phyloP scores from a whole-genome alignment of 92 coral and sea anemone genomes.

The Pocillopora meandrina region DNA sequence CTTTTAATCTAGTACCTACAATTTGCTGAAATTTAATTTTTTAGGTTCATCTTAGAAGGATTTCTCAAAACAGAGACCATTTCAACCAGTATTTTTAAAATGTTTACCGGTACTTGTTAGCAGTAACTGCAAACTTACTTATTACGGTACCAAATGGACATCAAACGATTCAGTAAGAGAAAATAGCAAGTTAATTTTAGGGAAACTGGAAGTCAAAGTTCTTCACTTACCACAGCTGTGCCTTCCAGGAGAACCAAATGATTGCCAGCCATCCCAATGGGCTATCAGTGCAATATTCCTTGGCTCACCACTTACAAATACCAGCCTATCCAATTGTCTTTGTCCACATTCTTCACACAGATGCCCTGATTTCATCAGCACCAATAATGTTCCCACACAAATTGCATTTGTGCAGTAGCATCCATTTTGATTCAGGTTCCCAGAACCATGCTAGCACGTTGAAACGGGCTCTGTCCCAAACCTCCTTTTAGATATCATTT shows the following conservation, averaged over 20 bases:
- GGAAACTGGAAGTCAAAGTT: neutral
- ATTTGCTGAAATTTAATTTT: too few species aligned
- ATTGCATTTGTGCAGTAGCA: conserved; percentile 50
- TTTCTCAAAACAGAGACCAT: too few species aligned
- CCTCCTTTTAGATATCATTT: conserved; percentile 38
- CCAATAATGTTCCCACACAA: conserved; percentile 42
- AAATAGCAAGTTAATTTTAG: neutral
- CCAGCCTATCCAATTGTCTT: conserved; percentile 23
- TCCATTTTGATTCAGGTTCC: conserved; percentile 45
- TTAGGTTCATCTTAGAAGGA: too few species aligned
- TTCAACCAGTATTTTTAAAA: too few species aligned
- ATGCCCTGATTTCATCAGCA: conserved; percentile 39
- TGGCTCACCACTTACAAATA: conserved; percentile 44
- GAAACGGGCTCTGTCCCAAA: conserved; percentile 72
- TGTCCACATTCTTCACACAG: conserved; percentile 48
- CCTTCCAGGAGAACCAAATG: conserved; percentile 57
- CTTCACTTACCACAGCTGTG: conserved; percentile 52
- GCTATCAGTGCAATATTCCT: conserved; percentile 57
- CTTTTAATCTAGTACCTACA: too few species aligned
- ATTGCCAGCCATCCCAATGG: conserved; percentile 71
- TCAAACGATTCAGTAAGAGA: conserved; percentile 13
- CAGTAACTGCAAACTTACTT: too few species aligned
- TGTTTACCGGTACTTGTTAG: too few species aligned
- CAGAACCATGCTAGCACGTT: conserved; percentile 53
- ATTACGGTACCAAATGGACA: neutral